Evolutionary conservation across 92 coral and sea anemone genomes (phyloP), one percentile per base, ranked within the genome.

Genomic region (Umimayanthus kanabou): DNA sequence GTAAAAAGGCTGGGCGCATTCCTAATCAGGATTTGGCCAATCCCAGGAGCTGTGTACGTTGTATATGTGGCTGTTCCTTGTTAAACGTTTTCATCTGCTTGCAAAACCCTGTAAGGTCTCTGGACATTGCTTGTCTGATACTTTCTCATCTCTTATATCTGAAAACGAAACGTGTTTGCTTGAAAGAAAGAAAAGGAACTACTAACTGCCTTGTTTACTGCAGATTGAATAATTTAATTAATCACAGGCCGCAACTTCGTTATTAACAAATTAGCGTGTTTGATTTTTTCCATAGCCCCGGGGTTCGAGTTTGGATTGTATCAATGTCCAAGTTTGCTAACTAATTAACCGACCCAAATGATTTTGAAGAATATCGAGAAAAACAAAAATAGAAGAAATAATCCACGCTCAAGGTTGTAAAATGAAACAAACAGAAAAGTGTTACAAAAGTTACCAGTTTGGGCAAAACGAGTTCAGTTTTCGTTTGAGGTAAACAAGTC

Each of bases 181-280:
- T 22, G 78, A 73, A 14, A 47, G 37, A 47, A 47, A 42, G 42
- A 14, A 73, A 28, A 13, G 23, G 42, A 73, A 73, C 78, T 6
- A 10, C 13, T 8, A 73, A 73, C 78, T 14, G 26, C 49, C 13
- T 14, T 73, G 16, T 39, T 16, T 29, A 73, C 22, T 47, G 37
- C 78, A 30, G 78, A 29, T 29, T 39, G 78, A 39, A 61, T 11
- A 9, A 25, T 37, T 57, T 64, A 37, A 37, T 61, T 61, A 18
- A 81, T 81, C 57, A 39, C 72, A 57, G 37, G 50, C n/a, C 71
- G 23, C 39, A 64, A 37, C 18, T 55, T 64, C 42, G 45, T 25
- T 64, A 64, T 81, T 64, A 64, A 81, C 55, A 81, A 64, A 39
- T 58, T 64, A 61, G n/a, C 74, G 85, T 81, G 73, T 39, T 39